Evolutionary conservation across 2,113 vertebrate genomes (phyloP), one percentile per base, ranked within the genome.

Genomic region (Peromyscus polionotus): DNA sequence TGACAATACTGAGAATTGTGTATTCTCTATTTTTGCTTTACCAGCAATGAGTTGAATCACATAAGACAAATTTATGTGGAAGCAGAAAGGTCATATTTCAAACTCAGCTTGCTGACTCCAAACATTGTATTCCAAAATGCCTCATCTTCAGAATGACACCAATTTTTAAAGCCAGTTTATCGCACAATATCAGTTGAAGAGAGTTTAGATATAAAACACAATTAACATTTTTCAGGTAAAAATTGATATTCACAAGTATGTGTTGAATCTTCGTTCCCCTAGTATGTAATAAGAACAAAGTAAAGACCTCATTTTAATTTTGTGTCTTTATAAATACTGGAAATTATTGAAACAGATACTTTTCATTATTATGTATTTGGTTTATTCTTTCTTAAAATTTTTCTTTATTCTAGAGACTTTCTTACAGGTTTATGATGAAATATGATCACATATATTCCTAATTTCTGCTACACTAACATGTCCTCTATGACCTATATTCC

Each of bases 291-390:
- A 72, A 68, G 68, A 88, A 96, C 14, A 26, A 26, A 72, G 10
- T 72, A 79, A 75, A 63, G 1, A 31, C 63, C 24, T 91, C 33
- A 68, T 48, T 42, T n/a, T 0, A 95, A 68, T 61, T 88, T 28
- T 77, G 14, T 76, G 11, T 54, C 3, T 96, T 88, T 87, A 28
- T 3, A 96, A 95, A 88, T 36, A 42, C 11, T 13, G 0, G 61
- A 0, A 12, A 1, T 39, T 84, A 42, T 90, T 90, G 65, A 95
- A 90, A 61, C 9, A 83, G 19, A 84, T 8, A 59, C 36, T 95
- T 96, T 77, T 93, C 19, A 79, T 39, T 68, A 79, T 57, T 31
- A 67, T 91, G 79, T 65, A 45, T 76, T 95, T 45, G 94, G 5
- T 36, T 85, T 2, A 26, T 59, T 95, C 5, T 42, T 84, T 51